Evolutionary conservation across 2,888 invertebrate genomes (phyloP).

Genomic region (Chymomyza fuscimana): DNA sequence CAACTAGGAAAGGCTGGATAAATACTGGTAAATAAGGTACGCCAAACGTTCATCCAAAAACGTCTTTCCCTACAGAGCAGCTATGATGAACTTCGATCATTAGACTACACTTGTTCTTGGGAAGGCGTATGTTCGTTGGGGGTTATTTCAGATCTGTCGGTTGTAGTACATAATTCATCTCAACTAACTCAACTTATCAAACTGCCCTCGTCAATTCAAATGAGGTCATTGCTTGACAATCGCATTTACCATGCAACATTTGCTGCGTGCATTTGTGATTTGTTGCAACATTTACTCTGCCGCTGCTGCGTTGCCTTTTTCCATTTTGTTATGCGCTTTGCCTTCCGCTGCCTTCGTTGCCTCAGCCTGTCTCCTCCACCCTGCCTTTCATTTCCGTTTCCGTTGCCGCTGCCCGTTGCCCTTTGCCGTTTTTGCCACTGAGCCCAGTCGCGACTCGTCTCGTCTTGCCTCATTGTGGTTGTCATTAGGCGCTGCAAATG

Average conservation of each 20-base stretch:
- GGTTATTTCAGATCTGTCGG: no score
- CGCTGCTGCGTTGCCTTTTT: constrained; percentile 41
- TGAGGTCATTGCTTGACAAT: constrained; percentile 79
- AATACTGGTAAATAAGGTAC: no score
- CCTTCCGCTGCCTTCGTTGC: constrained; percentile 55
- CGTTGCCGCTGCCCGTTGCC: constrained; percentile 13
- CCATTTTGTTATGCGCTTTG: constrained; percentile 48
- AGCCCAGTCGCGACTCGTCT: not conserved
- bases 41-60: no score
- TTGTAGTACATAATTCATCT: no score
- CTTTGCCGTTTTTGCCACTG: not conserved
- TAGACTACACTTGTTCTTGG: no score
- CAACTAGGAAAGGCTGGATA: no score
- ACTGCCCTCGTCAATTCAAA: constrained; percentile 51
- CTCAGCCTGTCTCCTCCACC: constrained; percentile 26
- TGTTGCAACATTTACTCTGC: constrained; percentile 44
- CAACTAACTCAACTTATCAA: not conserved
- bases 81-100: no score
- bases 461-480: constrained; percentile 44
- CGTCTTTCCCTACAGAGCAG: no score
- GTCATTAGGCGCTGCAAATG: constrained; percentile 56
- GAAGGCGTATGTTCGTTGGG: no score
- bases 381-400: constrained; percentile 24
- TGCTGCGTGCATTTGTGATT: constrained; percentile 54
- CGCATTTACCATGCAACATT: constrained; percentile 70